These are phyloP conservation scores for Hippocampus comes DNA, from an alignment of 2,113 vertebrate genomes.

Conservation along the genomic window DNA sequence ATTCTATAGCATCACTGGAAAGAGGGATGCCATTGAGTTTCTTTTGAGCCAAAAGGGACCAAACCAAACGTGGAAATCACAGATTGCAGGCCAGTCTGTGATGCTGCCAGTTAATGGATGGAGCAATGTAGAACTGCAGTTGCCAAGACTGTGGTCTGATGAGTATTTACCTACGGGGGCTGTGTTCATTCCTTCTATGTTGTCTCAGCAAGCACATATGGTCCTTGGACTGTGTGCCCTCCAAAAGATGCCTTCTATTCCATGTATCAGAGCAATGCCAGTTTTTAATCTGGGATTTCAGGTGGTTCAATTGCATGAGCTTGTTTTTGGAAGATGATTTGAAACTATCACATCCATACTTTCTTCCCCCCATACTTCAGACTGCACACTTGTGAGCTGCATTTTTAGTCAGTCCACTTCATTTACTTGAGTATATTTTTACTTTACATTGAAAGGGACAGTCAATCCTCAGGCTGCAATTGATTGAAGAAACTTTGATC, in stretches of 20 bases:
- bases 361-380: conserved; percentile 26
- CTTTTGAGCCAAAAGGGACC: conserved; percentile 36
- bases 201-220: conserved; percentile 71
- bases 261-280: conserved; percentile 6
- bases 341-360: conserved; percentile 3
- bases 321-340: conserved; percentile 24
- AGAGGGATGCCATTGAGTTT: conserved; percentile 54
- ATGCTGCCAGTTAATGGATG: conserved; percentile 56
- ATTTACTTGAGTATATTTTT: conserved; percentile 46
- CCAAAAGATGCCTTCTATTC: conserved; percentile 49
- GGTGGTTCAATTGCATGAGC: not conserved
- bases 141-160: conserved; percentile 67
- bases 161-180: conserved; percentile 62
- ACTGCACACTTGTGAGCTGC: conserved; percentile 1
- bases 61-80: conserved; percentile 46
- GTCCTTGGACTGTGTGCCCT: conserved; percentile 55
- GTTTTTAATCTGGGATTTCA: not conserved
- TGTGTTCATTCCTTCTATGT: conserved; percentile 57
- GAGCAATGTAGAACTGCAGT: conserved; percentile 65
- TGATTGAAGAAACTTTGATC: conserved; percentile 62
- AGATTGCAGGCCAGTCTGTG: conserved; percentile 46
- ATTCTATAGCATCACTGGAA: no score
- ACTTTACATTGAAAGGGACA: conserved; percentile 55
- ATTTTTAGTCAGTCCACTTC: conserved; percentile 29
- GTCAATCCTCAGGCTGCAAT: conserved; percentile 43